Conservation (phyloP, 2,797 vertebrate genomes). For the Rhabdophis nuchalis region DNA sequence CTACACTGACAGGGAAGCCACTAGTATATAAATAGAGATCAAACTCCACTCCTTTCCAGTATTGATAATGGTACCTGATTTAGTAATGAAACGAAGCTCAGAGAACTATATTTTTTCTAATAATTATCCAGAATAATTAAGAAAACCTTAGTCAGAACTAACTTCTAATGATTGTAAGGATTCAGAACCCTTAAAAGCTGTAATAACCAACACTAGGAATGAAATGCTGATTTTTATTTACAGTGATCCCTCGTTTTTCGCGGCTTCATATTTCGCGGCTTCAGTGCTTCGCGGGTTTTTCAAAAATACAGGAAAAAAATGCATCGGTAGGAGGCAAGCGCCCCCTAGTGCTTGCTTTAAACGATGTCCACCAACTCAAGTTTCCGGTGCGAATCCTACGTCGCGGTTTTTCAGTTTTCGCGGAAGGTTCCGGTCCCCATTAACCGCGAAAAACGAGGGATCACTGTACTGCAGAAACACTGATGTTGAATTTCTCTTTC, state of each 20-base stretch:
- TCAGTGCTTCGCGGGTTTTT: too few relatives aligned
- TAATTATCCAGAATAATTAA: not conserved
- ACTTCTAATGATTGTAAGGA: not conserved
- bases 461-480: too few relatives aligned
- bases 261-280: too few relatives aligned
- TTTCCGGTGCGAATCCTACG: too few relatives aligned
- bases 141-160: not conserved
- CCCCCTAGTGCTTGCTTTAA: too few relatives aligned
- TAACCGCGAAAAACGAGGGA: too few relatives aligned
- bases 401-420: too few relatives aligned
- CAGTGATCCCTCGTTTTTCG: too few relatives aligned
- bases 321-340: too few relatives aligned
- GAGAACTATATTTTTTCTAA: not conserved
- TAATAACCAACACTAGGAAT: not conserved
- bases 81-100: not conserved
- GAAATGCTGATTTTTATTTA: accelerated
- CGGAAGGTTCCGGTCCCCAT: too few relatives aligned
- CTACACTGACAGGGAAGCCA: not conserved
- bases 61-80: not conserved
- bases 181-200: not conserved
- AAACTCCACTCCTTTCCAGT: not conserved
- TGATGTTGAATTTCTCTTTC: conserved; percentile 17
- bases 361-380: too few relatives aligned
- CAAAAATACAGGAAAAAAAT: too few relatives aligned
- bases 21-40: not conserved